Evolutionary conservation across 2,113 vertebrate genomes (phyloP).

Genomic region (Cyprinodon tularosa): DNA sequence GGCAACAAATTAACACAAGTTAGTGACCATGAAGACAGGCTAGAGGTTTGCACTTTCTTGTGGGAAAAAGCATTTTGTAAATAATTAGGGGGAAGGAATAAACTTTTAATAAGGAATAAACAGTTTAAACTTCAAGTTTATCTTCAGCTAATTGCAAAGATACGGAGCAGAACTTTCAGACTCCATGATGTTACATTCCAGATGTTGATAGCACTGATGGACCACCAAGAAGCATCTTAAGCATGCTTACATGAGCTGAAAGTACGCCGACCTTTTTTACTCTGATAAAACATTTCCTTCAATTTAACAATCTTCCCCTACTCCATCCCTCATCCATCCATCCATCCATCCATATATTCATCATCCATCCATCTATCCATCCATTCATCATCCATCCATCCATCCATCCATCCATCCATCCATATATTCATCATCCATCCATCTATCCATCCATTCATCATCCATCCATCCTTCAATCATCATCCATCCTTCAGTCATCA

Average conservation of each 20-base stretch:
- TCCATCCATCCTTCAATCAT: too few species aligned
- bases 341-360: too few species aligned
- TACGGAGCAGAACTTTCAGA: slow-evolving; percentile 60
- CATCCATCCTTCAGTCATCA: too few species aligned
- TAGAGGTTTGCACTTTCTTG: slow-evolving; percentile 71
- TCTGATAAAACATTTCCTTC: slow-evolving; percentile 74
- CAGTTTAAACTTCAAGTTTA: slow-evolving; percentile 75
- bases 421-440: too few species aligned
- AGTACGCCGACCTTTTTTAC: slow-evolving; percentile 59
- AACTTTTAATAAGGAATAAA: too few species aligned
- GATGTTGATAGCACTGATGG: slow-evolving; percentile 75
- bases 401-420: too few species aligned
- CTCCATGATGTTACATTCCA: slow-evolving; percentile 72
- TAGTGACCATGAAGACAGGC: slow-evolving; percentile 77
- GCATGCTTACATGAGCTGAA: slow-evolving; percentile 69
- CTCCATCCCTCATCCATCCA: too few species aligned
- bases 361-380: too few species aligned
- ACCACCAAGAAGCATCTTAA: slow-evolving; percentile 79
- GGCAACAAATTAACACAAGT: slow-evolving; percentile 70
- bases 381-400: too few species aligned
- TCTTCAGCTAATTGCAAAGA: slow-evolving; percentile 80
- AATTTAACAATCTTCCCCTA: slow-evolving; percentile 1
- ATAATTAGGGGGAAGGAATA: slow-evolving; percentile 74
- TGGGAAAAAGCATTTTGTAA: slow-evolving; percentile 79
- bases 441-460: too few species aligned